Conservation (phyloP, 2,113 vertebrate species). For the Corvus hawaiiensis region DNA sequence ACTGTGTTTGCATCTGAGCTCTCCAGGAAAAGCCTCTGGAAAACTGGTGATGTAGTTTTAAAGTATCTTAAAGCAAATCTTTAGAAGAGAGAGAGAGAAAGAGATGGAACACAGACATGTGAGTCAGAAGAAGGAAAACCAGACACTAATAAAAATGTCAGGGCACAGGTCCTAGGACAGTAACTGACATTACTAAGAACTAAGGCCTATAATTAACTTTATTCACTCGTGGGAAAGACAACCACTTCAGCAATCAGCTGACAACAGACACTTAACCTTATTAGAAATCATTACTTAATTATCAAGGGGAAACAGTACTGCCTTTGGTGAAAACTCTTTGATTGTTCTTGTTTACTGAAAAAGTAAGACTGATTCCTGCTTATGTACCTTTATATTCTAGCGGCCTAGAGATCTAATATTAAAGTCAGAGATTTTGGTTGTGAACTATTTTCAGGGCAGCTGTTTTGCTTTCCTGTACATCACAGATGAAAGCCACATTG, state of each 20-base stretch:
- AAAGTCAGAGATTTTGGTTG: not conserved
- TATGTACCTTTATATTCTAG: not conserved
- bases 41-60: conserved; percentile 84
- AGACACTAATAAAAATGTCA: not conserved
- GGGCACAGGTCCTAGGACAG: not conserved
- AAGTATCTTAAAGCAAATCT: conserved; percentile 95
- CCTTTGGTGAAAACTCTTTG: not conserved
- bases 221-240: not conserved
- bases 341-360: not conserved
- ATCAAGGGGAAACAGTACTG: not conserved
- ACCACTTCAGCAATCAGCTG: not conserved
- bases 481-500: not conserved
- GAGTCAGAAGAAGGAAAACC: not conserved
- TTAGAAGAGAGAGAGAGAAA: not conserved
- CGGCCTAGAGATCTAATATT: not conserved
- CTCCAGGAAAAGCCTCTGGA: conserved; percentile 93
- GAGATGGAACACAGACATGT: not conserved
- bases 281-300: not conserved
- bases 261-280: not conserved
- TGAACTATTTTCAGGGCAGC: not conserved
- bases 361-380: not conserved
- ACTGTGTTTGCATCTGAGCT: conserved; percentile 87
- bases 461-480: not conserved
- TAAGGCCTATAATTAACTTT: not conserved
- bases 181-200: not conserved